phyloP scores from a whole-genome alignment of 2,888 invertebrate species.

The Pemphredon lugubris region DNA sequence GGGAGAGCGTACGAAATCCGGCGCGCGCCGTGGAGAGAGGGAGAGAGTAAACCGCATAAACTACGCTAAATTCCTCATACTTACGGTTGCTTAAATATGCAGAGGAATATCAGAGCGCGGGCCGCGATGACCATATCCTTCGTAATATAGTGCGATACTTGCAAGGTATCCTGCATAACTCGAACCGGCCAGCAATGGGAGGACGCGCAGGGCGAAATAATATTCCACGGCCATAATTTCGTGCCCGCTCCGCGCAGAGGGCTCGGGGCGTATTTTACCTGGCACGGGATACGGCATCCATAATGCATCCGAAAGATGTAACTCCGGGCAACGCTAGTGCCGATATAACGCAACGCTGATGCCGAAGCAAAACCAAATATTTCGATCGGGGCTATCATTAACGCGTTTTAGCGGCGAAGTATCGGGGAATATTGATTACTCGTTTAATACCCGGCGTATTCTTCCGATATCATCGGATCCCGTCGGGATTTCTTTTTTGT shows the following conservation, averaged over 20 bases:
- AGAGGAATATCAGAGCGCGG: constrained; percentile 56
- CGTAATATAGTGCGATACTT: constrained; percentile 58
- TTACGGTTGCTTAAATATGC: constrained; percentile 63
- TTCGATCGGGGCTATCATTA: constrained; percentile 31
- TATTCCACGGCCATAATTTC: constrained; percentile 65
- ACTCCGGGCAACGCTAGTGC: constrained; percentile 32
- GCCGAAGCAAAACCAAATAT: constrained; percentile 31
- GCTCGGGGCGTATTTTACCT: constrained; percentile 60
- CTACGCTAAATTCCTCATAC: constrained; percentile 54
- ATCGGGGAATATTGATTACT: not conserved
- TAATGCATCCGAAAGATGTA: constrained; percentile 58
- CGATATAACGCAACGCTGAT: constrained; percentile 46
- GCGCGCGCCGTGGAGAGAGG: constrained; percentile 6
- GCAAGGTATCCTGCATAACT: constrained; percentile 57
- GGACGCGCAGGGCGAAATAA: constrained; percentile 53
- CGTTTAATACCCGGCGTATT: not conserved
- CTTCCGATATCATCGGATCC: too few relatives aligned
- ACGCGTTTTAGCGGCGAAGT: constrained; percentile 23
- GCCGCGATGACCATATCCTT: constrained; percentile 60
- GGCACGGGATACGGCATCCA: constrained; percentile 51
- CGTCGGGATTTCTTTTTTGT: too few relatives aligned
- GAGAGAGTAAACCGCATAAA: constrained; percentile 37
- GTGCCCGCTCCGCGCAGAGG: constrained; percentile 43
- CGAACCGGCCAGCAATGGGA: constrained; percentile 37
- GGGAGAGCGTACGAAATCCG: not conserved